Percentiles rank a stretch among this genome's conserved stretches.
These are phyloP conservation scores for Phoebastria nigripes DNA, from an alignment of 2,797 vertebrate species.

Conservation along the genomic window DNA sequence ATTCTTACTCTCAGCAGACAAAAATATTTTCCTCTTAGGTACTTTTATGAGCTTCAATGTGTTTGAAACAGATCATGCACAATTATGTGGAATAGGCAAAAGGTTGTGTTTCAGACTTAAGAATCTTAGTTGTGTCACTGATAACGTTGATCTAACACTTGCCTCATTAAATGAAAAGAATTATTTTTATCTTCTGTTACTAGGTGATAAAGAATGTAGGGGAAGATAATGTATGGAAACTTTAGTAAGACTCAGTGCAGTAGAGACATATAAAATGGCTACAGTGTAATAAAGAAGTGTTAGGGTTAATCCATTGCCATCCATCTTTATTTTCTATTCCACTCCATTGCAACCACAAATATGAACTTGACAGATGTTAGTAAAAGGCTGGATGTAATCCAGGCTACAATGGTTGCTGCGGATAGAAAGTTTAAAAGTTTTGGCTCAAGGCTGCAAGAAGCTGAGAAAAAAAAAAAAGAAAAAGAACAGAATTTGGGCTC, in stretches of 20 bases:
- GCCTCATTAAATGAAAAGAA: slow-evolving; percentile 17
- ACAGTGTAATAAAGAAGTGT: slow-evolving; percentile 29
- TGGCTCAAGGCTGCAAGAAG: slow-evolving; percentile 37
- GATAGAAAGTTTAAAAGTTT: slow-evolving; percentile 40
- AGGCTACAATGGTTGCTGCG: slow-evolving; percentile 24
- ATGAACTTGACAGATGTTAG: slow-evolving; percentile 64
- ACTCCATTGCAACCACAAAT: slow-evolving; percentile 51
- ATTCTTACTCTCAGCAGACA: neutral
- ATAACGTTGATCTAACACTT: neutral
- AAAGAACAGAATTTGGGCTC: neutral
- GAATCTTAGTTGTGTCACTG: neutral
- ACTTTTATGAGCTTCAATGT: neutral
- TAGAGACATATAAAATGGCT: slow-evolving; percentile 30
- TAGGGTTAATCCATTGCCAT: slow-evolving; percentile 63
- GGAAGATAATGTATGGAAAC: neutral
- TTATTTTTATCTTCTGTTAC: slow-evolving; percentile 19
- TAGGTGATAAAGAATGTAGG: neutral
- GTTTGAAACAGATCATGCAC: neutral
- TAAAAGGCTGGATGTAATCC: slow-evolving; percentile 50
- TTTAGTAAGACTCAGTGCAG: neutral
- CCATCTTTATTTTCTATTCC: slow-evolving; percentile 61
- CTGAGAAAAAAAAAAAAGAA: neutral
- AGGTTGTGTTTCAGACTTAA: neutral
- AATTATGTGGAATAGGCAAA: neutral
- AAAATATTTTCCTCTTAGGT: neutral